Percentiles rank a stretch among this genome's conserved stretches.
phyloP scores from a whole-genome alignment of 2,888 invertebrate species.

The Auanema sp. region DNA sequence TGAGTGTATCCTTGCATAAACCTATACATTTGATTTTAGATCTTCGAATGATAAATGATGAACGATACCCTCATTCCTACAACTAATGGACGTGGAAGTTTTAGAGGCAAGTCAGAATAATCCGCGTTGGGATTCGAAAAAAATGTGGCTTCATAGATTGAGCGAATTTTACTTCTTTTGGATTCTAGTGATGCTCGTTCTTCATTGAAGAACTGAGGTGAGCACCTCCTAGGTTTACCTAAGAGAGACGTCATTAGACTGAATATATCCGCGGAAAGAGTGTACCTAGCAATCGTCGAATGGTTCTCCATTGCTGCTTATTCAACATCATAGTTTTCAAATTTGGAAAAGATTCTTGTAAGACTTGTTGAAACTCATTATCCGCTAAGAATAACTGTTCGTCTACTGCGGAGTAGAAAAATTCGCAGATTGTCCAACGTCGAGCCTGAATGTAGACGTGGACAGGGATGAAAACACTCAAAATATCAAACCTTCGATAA shows the following conservation, averaged over 20 bases:
- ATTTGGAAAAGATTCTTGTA: constrained; percentile 90
- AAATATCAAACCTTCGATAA: not conserved
- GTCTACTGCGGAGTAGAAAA: constrained; percentile 98
- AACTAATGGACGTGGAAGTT: constrained; percentile 49
- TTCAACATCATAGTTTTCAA: constrained; percentile 82
- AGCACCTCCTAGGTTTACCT: constrained; percentile 88
- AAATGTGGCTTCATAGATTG: constrained; percentile 73
- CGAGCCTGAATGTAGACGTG: constrained; percentile 33
- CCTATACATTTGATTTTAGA: constrained; percentile 14
- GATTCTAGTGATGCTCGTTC: constrained; percentile 86
- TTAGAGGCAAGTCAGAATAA: constrained; percentile 47
- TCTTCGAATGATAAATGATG: not conserved
- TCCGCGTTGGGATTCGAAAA: constrained; percentile 20
- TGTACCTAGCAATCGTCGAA: constrained; percentile 69
- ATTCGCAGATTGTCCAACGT: constrained; percentile 85
- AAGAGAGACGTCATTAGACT: too few species aligned
- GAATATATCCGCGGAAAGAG: not conserved
- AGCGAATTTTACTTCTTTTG: constrained; percentile 86
- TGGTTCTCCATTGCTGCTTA: constrained; percentile 90
- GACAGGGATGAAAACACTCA: not conserved
- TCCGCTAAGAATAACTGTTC: constrained; percentile 85
- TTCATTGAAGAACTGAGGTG: constrained; percentile 90
- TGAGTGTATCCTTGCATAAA: constrained; percentile 48
- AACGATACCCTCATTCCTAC: constrained; percentile 49
- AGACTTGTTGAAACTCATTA: constrained; percentile 90